These are phyloP conservation scores for Oreortyx pictus DNA, from an alignment of 2,797 vertebrate genomes.

Conservation along the genomic window DNA sequence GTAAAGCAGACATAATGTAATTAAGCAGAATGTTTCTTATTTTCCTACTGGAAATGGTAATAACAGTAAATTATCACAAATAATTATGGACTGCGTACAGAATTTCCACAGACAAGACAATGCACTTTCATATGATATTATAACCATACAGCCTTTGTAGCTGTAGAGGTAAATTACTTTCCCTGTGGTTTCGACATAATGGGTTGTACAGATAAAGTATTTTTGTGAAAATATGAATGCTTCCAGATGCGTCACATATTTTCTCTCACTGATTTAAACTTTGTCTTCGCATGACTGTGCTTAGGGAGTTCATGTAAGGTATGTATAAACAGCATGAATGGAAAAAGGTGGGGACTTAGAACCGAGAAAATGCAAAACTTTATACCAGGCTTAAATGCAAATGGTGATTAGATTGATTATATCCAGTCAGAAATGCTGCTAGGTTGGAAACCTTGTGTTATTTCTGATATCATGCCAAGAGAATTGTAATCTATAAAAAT, in stretches of 20 bases:
- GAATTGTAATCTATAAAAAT: constrained; percentile 10
- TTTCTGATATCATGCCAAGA: neutral
- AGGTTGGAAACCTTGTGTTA: constrained; percentile 16
- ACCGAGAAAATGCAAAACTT: neutral
- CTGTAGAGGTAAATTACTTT: constrained; percentile 37
- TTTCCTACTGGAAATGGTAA: constrained; percentile 39
- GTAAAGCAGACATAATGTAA: constrained; percentile 2
- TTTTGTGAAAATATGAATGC: neutral
- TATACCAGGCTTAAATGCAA: neutral
- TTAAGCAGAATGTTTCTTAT: constrained; percentile 42
- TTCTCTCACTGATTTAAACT: constrained; percentile 25
- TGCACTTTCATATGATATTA: constrained; percentile 10
- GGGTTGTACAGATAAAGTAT: constrained; percentile 13
- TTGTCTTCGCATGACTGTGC: neutral
- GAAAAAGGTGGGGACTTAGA: neutral
- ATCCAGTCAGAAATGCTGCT: neutral
- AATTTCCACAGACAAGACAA: constrained; percentile 49
- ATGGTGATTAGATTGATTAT: constrained; percentile 10
- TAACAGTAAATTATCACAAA: constrained; percentile 36
- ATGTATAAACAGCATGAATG: neutral
- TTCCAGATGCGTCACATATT: constrained; percentile 34
- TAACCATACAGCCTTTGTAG: constrained; percentile 1
- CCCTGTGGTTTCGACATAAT: neutral
- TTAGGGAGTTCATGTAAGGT: neutral
- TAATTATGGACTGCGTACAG: constrained; percentile 62